phyloP scores from a whole-genome alignment of 2,888 invertebrate species.

The Axea sp. region DNA sequence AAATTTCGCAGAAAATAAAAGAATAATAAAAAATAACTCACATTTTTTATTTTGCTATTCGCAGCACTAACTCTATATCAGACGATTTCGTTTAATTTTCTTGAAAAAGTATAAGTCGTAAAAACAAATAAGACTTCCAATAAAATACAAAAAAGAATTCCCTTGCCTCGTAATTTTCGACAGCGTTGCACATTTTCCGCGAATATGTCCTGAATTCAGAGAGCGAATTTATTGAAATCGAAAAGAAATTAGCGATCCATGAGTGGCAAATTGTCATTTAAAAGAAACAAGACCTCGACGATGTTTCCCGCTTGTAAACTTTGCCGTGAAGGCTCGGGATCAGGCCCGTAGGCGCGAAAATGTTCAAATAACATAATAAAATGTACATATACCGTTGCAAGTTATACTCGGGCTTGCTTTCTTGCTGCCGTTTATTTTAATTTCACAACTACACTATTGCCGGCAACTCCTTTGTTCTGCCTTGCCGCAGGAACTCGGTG shows the following conservation, averaged over 20 bases:
- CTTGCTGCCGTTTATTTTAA: conserved; percentile 78
- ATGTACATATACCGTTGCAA: conserved; percentile 58
- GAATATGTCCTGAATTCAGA: conserved; percentile 21
- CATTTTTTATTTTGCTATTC: too few relatives aligned
- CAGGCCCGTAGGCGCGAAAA: conserved; percentile 62
- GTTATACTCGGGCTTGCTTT: conserved; percentile 66
- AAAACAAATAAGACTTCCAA: conserved; percentile 43
- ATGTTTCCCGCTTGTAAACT: conserved; percentile 64
- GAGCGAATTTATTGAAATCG: conserved; percentile 13
- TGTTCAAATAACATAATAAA: conserved; percentile 65
- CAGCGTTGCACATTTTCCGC: conserved; percentile 6
- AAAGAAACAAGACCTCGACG: conserved; percentile 26
- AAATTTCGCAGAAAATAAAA: too few relatives aligned
- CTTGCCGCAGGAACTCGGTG: conserved; percentile 57
- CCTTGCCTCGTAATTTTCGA: conserved; percentile 25
- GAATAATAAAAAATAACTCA: too few relatives aligned
- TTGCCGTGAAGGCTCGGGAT: conserved; percentile 34
- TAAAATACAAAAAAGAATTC: conserved; percentile 31
- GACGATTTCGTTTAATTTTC: conserved; percentile 46
- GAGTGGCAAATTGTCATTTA: conserved; percentile 21
- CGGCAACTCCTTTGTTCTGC: conserved; percentile 72
- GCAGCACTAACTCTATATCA: conserved; percentile 25
- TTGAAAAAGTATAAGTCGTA: conserved; percentile 40
- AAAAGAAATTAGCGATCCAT: conserved; percentile 29
- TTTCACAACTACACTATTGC: conserved; percentile 69